Percentiles rank a stretch among this genome's conserved stretches.
Conservation (phyloP, 2,797 vertebrate genomes). For the Balearica regulorum region DNA sequence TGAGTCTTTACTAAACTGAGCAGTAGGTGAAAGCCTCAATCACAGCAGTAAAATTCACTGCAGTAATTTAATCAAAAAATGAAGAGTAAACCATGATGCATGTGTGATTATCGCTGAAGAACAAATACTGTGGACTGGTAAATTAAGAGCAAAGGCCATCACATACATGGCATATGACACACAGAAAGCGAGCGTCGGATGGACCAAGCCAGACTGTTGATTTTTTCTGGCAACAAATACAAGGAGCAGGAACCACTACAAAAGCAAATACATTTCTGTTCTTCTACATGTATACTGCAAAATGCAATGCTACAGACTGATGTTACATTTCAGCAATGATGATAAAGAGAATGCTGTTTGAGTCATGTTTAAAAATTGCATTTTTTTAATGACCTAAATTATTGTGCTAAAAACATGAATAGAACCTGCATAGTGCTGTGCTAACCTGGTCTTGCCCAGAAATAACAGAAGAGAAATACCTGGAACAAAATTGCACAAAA, state of each 20-base stretch:
- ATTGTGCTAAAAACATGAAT: neutral
- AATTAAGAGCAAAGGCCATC: neutral
- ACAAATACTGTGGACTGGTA: neutral
- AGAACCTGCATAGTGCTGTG: neutral
- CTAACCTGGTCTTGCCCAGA: neutral
- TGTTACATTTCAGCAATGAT: neutral
- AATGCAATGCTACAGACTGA: neutral
- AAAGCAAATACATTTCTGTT: neutral
- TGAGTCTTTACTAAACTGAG: neutral
- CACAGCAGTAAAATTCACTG: neutral
- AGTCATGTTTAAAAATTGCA: neutral
- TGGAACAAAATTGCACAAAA: neutral
- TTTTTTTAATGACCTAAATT: neutral
- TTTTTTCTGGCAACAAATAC: neutral
- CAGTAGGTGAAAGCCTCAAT: neutral
- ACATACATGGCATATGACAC: neutral
- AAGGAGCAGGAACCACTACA: neutral
- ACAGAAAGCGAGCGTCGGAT: neutral
- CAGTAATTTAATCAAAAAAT: neutral
- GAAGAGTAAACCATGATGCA: neutral
- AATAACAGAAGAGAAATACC: neutral
- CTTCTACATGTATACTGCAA: neutral
- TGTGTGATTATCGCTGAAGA: neutral
- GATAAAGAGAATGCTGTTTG: neutral
- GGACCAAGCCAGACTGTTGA: neutral